Base-by-base conservation (phyloP, 2,113 vertebrate species). In the Stercorarius parasiticus region DNA sequence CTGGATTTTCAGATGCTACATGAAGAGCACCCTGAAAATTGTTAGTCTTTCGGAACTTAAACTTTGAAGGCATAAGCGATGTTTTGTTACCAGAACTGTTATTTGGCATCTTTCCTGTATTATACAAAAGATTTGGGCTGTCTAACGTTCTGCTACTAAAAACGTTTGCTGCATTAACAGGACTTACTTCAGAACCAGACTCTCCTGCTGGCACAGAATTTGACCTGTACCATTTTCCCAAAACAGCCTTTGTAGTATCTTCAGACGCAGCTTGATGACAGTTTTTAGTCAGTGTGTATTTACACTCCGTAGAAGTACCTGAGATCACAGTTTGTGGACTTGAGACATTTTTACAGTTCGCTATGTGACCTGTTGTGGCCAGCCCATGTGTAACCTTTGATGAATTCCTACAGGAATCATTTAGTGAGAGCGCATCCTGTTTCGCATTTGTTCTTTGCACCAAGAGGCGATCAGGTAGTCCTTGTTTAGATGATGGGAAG, bases 1-100 rank as follows among this genome's bases (percentile, higher is more conserved):
- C 72, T 64, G 80, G 58, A 47, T 87, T 97, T 73, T 84, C 93
- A 84, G 91, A 55, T 61, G 81, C 96, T 67, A 87, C 34, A 4
- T 22, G 53, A 84, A 82, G 88, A 95, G 56, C 25, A 69, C 30
- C 40, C 67, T 96, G 96, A 82, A 96, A 92, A 94, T 5, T 95
- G 76, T 93, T 97, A 18, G 92, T 56, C 70, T 97, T 98, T 89
- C 91, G 97, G 80, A 99, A 98, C 29, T 96, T 96, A 40, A 97
- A 98, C 79, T 98, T 97, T 43, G 97, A 95, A 85, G 94, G 94
- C 55, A 34, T 5, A 20, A 87, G 21, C 14, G 94, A 93, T n/a
- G 36, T 62, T 92, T 82, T 97, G 43, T 83, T 95, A 90, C 59
- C 50, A 50, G 66, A 82, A 66, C 34, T 84, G 45, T 50, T 85